Evolutionary conservation across 1,140 invertebrate species (phyloP), one percentile per base, ranked within the genome.

Genomic region (Cydia pomonella): DNA sequence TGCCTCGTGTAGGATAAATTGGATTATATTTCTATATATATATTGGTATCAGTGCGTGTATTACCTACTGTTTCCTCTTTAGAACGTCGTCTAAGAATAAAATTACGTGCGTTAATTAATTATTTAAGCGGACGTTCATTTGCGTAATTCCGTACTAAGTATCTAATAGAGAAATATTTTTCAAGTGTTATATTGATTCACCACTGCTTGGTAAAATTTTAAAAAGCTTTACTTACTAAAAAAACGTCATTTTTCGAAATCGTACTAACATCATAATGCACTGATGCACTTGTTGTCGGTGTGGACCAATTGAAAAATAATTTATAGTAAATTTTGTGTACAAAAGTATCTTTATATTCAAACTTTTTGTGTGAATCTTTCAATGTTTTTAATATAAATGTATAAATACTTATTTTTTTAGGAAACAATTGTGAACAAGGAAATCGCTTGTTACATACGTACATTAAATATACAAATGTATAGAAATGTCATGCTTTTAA

Each of bases 301-400:
- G 73, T 64, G 73, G 73, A 74, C 73, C 73, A 74, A 74, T 21
- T 73, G 27, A 25, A n/a, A 73, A 18, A 47, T 25, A 62, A 59
- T n/a, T 53, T 59, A 29, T 25, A 33, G 18, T 33, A 62, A 29
- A 59, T n/a, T 73, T 59, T 59, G 16, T 23, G n/a, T 23, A 23
- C 53, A 59, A 53, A 53, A 53, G 6, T 21, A 53, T 53, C 50
- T 23, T 12, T 12, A 18, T 23, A 12, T 23, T 59, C 6, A 12
- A 59, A 59, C 0, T 53, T 59, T 64, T 29, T 29, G 63, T 64
- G 27, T 9, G 9, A 64, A 33, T 64, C 63, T 6, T 27, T 64
- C 25, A 6, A 16, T 25, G 62, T 64, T 64, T 16, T 64, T 64
- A 18, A 59, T 23, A 23, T 59, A 59, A 59, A 59, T 59, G 53